Conservation (phyloP, 2,797 vertebrate species). For the Pyrrhura leucotis region DNA sequence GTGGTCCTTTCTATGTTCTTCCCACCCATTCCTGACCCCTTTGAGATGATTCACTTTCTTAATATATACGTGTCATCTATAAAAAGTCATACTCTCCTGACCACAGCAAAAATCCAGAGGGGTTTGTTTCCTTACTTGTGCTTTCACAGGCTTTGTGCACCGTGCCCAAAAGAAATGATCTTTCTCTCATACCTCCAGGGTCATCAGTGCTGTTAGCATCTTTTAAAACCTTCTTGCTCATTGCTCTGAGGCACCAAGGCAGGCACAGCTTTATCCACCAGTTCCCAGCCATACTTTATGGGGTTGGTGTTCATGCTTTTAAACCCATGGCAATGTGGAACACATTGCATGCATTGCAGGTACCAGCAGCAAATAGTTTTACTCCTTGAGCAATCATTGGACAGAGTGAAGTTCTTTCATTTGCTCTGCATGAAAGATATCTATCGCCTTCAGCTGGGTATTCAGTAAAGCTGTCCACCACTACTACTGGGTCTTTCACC, state of each 20-base stretch:
- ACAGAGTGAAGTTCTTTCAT: not conserved
- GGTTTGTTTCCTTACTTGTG: not conserved
- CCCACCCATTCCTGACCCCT: not conserved
- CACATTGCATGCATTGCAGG: not conserved
- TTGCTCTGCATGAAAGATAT: not conserved
- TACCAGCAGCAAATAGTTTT: not conserved
- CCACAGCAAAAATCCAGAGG: constrained; percentile 15
- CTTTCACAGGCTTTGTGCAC: not conserved
- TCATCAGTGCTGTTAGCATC: not conserved
- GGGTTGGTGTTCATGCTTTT: not conserved
- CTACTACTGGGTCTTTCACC: not conserved
- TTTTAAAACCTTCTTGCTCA: not conserved
- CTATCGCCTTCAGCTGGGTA: not conserved
- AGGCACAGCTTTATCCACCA: not conserved
- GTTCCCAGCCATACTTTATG: not conserved
- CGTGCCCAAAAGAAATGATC: not conserved
- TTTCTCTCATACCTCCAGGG: not conserved
- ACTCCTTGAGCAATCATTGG: not conserved
- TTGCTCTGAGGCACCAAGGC: not conserved
- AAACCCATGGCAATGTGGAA: not conserved
- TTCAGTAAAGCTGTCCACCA: not conserved
- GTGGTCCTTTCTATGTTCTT: not conserved
- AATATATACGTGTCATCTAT: not conserved
- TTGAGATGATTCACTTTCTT: not conserved
- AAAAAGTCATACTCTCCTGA: constrained; percentile 1